Evolutionary conservation across 1,140 invertebrate genomes (phyloP).

Genomic region (Venustaconcha ellipsiformis): DNA sequence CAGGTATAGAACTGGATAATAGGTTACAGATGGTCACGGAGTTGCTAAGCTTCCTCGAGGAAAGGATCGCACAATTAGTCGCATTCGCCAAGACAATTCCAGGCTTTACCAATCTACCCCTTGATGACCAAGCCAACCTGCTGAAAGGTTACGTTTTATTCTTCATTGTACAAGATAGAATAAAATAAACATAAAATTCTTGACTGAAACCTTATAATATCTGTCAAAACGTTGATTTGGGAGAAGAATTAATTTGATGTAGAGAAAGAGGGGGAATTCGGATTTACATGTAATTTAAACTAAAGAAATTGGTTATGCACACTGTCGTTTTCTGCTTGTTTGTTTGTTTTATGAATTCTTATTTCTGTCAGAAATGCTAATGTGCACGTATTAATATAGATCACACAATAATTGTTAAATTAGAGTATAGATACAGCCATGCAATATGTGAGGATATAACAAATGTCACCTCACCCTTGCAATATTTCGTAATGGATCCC

Average conservation of each 20-base stretch:
- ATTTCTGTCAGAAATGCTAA: too few relatives aligned
- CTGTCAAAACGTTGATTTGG: neutral
- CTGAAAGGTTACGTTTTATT: conserved; percentile 43
- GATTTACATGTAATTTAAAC: neutral
- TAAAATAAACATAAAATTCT: neutral
- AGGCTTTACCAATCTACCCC: conserved; percentile 40
- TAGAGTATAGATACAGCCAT: too few relatives aligned
- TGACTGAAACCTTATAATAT: neutral
- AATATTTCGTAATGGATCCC: too few relatives aligned
- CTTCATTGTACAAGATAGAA: neutral
- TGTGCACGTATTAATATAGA: too few relatives aligned
- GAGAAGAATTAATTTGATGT: neutral
- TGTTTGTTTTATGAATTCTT: too few relatives aligned
- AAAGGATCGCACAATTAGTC: conserved; percentile 36
- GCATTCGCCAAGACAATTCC: conserved; percentile 47
- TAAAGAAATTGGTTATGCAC: too few relatives aligned
- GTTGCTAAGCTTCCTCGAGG: conserved; percentile 33
- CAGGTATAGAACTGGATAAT: conserved; percentile 52
- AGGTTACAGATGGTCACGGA: conserved; percentile 40
- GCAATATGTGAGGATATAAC: too few relatives aligned
- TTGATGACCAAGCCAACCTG: conserved; percentile 47
- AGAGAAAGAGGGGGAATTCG: neutral
- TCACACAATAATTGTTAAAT: too few relatives aligned
- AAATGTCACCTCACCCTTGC: too few relatives aligned
- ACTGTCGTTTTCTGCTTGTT: too few relatives aligned